Evolutionary conservation across 2,797 vertebrate genomes (phyloP).

Genomic region (Schizopygopsis pylzovi): DNA sequence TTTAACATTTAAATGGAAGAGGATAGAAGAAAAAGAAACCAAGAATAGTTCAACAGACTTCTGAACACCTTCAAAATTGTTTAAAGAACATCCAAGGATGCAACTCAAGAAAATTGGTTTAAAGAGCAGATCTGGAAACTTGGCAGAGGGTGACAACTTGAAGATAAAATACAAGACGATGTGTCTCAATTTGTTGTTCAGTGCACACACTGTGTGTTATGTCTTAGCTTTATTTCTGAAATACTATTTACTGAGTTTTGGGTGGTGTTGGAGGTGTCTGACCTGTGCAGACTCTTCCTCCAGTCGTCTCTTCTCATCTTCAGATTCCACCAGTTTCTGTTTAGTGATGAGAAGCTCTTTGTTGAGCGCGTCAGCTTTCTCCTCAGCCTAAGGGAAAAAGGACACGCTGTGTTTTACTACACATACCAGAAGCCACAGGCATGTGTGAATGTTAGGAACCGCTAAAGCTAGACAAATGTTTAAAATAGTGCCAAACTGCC

Average conservation of each 20-base stretch:
- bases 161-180: neutral
- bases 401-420: constrained; percentile 30
- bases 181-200: neutral
- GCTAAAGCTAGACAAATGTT: neutral
- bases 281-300: constrained; percentile 97
- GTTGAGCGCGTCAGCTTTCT: constrained; percentile 96
- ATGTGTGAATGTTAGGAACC: neutral
- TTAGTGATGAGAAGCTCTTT: constrained; percentile 98
- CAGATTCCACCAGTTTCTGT: constrained; percentile 96
- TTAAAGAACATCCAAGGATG: neutral
- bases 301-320: constrained; percentile 94
- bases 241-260: neutral
- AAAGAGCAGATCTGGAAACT: neutral
- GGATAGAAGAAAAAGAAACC: neutral
- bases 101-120: neutral
- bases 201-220: neutral
- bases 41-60: neutral
- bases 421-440: neutral
- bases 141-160: neutral
- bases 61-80: neutral
- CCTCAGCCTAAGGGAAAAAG: constrained; percentile 85
- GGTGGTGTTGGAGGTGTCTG: constrained; percentile 57
- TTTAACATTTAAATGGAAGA: neutral
- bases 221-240: neutral
- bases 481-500: neutral